Evolutionary conservation across 1,140 invertebrate genomes (phyloP), one percentile per base, ranked within the genome.

Genomic region (Gonatopus flavifemur): DNA sequence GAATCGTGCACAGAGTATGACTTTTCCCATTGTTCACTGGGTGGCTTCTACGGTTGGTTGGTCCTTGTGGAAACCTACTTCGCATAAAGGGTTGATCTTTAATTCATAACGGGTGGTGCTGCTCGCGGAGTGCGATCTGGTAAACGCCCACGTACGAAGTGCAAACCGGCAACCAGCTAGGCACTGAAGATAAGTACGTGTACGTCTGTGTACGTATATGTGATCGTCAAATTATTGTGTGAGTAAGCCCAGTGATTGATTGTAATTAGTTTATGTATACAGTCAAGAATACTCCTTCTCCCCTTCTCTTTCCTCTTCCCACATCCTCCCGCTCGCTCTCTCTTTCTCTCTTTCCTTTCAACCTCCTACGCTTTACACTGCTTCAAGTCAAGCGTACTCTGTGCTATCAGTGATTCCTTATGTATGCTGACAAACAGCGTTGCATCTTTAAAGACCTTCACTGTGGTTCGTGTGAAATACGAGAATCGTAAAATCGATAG

Each of bases 211-310:
- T 28, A 30, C 5, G 30, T 28, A n/a, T 16, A 39, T 48, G 30
- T 48, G 40, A 38, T 13, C 36, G 13, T 48, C 10, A 32, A 10
- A 10, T 15, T 21, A 25, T 20, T 45, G 38, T 55, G 45, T 41
- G 45, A 44, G 45, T 19, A 37, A 37, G 44, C 28, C 25, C 30
- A 24, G 57, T 62, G 57, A 62, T 59, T 59, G 59, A 65, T 65
- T 62, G 49, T 65, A 65, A 65, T 65, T 57, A 62, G 57, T 62
- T 62, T 52, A 57, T 51, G 57, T 51, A 51, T 47, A 50, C 43
- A 51, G 16, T 32, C 38, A 42, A n/a, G 33, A 18, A 4, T 46
- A 16, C 39, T n/a, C 18, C 5, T 20, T 16, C 22, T 16, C 10
- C 16, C 38, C 20, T 19, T 40, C 35, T 37, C 24, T 39, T 22